Percentiles rank a stretch among this genome's conserved stretches.
phyloP scores from a whole-genome alignment of 2,113 vertebrate species.

The Malurus alboscapulatus region DNA sequence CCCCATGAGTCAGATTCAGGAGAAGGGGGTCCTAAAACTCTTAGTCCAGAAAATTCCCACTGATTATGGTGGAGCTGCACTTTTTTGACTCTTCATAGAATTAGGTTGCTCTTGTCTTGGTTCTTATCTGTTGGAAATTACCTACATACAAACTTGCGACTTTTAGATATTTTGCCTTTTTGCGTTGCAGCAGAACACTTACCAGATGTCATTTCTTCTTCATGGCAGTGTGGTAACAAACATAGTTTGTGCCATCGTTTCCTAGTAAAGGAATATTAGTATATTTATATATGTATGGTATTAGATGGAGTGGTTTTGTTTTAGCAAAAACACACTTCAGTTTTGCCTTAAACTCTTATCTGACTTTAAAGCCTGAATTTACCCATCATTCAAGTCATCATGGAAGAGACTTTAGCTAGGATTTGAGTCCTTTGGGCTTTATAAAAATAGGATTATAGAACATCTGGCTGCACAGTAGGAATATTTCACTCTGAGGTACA shows the following conservation, averaged over 20 bases:
- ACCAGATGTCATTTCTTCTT: conserved; percentile 11
- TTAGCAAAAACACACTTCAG: not conserved
- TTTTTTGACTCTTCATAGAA: not conserved
- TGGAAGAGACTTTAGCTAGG: conserved; percentile 34
- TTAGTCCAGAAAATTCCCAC: not conserved
- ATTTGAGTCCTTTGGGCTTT: conserved; percentile 58
- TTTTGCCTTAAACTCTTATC: conserved; percentile 1
- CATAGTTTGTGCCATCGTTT: not conserved
- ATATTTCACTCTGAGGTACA: conserved; percentile 69
- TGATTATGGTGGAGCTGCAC: not conserved
- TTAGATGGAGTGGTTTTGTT: not conserved
- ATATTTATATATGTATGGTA: not conserved
- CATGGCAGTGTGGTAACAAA: not conserved
- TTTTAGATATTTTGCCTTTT: conserved; percentile 2
- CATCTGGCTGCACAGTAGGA: conserved; percentile 75
- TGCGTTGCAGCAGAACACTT: not conserved
- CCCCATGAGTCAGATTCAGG: not conserved
- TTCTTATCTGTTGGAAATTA: not conserved
- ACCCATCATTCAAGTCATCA: conserved; percentile 36
- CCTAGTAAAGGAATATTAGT: not conserved
- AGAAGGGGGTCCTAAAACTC: not conserved
- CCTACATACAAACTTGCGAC: not conserved
- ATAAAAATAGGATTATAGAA: conserved; percentile 72
- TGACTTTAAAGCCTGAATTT: not conserved
- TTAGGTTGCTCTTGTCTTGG: not conserved